These are phyloP conservation scores for Phycodurus eques DNA, from an alignment of 2,113 vertebrate genomes.

Conservation along the genomic window DNA sequence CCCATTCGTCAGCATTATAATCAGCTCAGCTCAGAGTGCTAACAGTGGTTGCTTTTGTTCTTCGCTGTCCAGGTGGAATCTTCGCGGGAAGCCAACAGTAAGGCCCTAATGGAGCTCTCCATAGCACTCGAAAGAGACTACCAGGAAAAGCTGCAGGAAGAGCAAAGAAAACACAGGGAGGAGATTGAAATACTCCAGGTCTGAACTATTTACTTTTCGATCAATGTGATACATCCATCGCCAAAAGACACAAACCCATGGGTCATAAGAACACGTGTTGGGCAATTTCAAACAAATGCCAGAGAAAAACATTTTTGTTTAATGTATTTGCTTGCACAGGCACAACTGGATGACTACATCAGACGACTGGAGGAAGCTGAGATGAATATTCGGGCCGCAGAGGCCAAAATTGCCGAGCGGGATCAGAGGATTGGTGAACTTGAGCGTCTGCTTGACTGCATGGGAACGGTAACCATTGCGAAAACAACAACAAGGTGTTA, in stretches of 20 bases:
- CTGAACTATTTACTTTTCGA: conserved; percentile 38
- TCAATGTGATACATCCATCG: conserved; percentile 8
- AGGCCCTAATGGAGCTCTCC: conserved; percentile 85
- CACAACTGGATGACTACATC: conserved; percentile 85
- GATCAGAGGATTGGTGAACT: conserved; percentile 87
- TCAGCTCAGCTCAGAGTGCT: not conserved
- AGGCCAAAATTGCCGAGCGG: conserved; percentile 85
- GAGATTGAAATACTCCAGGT: conserved; percentile 87
- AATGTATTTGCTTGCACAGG: conserved; percentile 62
- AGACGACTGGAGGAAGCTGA: conserved; percentile 89
- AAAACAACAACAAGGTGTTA: not conserved
- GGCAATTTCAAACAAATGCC: not conserved
- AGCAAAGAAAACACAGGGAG: conserved; percentile 80
- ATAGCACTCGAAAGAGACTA: conserved; percentile 82
- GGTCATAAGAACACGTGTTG: not conserved
- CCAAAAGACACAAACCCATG: not conserved
- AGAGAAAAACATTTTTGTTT: not conserved
- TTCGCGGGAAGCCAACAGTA: conserved; percentile 79
- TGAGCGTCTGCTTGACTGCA: conserved; percentile 87
- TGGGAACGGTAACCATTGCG: conserved; percentile 79
- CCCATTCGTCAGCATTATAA: not conserved
- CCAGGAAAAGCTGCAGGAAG: conserved; percentile 80
- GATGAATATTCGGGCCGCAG: conserved; percentile 77
- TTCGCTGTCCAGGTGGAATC: conserved; percentile 79
- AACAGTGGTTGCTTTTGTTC: conserved; percentile 9